Percentiles rank a stretch among this genome's conserved stretches.
Evolutionary conservation across 2,797 vertebrate species (phyloP).

Genomic region (Ispidina picta): DNA sequence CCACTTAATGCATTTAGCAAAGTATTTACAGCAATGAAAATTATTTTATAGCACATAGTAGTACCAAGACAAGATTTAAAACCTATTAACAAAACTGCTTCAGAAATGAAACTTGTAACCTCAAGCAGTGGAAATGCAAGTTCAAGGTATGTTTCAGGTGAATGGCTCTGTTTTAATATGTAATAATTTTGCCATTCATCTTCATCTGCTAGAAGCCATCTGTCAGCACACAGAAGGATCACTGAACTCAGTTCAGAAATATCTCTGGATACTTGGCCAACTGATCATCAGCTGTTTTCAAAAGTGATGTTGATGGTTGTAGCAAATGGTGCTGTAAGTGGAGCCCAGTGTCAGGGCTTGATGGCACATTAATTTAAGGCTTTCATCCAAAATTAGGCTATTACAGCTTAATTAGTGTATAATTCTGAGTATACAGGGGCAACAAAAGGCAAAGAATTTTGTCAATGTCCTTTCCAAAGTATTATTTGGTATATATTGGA

Average conservation of each 20-base stretch:
- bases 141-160: background rate
- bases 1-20: background rate
- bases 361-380: background rate
- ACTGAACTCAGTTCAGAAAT: background rate
- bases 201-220: background rate
- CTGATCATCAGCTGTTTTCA: background rate
- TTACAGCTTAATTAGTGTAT: background rate
- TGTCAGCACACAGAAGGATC: background rate
- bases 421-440: background rate
- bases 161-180: background rate
- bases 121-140: background rate
- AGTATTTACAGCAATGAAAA: background rate
- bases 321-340: background rate
- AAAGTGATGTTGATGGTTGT: background rate
- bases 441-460: background rate
- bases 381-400: background rate
- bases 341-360: background rate
- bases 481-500: background rate
- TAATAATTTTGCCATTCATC: background rate
- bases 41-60: background rate
- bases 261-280: background rate
- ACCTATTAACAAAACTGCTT: background rate
- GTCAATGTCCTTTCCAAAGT: background rate
- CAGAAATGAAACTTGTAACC: background rate
- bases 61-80: background rate